These are phyloP conservation scores for Aurelia aurita DNA, from an alignment of 30 jellyfish, hydroid and myxozoan genomes.

Conservation along the genomic window DNA sequence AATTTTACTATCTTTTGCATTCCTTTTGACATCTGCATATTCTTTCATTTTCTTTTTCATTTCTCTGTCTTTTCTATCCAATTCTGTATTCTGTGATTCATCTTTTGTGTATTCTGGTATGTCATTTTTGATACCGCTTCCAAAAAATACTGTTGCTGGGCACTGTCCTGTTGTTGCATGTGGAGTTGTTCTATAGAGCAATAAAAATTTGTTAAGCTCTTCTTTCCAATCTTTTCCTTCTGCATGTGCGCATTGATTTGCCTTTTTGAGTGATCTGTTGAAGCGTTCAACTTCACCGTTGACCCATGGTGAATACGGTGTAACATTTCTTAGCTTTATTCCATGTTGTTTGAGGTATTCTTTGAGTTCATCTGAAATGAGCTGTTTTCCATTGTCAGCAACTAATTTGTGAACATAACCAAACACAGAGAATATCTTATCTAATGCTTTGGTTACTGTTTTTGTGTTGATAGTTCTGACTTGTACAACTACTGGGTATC, in stretches of 20 bases:
- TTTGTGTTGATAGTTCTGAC: conserved; percentile 24
- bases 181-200: conserved; percentile 38
- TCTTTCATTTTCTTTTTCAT: conserved; percentile 31
- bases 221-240: conserved; percentile 39
- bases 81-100: conserved; percentile 41
- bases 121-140: conserved; percentile 22
- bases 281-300: conserved; percentile 54
- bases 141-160: conserved; percentile 43
- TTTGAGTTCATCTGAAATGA: too few species aligned
- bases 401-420: conserved; percentile 39
- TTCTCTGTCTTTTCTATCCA: conserved; percentile 30
- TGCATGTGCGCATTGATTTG: conserved; percentile 61
- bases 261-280: conserved; percentile 59
- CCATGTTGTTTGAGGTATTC: too few species aligned
- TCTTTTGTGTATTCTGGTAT: conserved; percentile 21
- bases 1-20: conserved; percentile 23
- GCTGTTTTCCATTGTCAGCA: conserved; percentile 63
- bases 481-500: conserved; percentile 58
- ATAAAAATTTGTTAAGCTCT: conserved; percentile 35
- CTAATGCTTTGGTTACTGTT: conserved; percentile 38
- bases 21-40: conserved; percentile 23
- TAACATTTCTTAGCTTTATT: not conserved
- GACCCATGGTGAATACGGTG: conserved; percentile 55
- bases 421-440: conserved; percentile 26
- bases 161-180: conserved; percentile 31